phyloP scores from a whole-genome alignment of 1,140 invertebrate species.

The Brachionus sp. region DNA sequence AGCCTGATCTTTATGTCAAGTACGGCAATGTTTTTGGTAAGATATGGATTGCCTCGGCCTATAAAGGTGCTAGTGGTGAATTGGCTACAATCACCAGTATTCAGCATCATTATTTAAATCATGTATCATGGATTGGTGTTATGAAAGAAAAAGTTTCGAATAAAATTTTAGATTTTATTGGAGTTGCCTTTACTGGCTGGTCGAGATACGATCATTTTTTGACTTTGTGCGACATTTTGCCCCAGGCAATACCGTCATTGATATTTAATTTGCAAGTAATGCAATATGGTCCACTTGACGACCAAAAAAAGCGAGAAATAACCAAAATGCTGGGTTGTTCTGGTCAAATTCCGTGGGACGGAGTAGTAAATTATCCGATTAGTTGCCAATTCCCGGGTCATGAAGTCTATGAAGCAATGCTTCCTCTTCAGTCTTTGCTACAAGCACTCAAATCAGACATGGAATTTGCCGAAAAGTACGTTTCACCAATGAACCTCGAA shows the following conservation, averaged over 20 bases:
- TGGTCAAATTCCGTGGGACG: slow-evolving; percentile 35
- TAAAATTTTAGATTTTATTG: slow-evolving; percentile 62
- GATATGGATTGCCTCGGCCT: slow-evolving; percentile 88
- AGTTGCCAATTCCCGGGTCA: slow-evolving; percentile 37
- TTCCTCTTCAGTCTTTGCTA: background rate
- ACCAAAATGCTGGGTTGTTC: background rate
- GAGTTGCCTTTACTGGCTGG: slow-evolving; percentile 69
- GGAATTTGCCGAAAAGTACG: slow-evolving; percentile 18
- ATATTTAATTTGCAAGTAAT: slow-evolving; percentile 63
- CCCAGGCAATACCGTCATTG: slow-evolving; percentile 72
- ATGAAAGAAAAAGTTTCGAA: slow-evolving; percentile 54
- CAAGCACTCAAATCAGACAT: background rate
- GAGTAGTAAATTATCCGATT: background rate
- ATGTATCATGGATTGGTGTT: slow-evolving; percentile 69
- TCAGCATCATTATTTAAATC: slow-evolving; percentile 69
- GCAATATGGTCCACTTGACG: slow-evolving; percentile 49
- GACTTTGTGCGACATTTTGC: slow-evolving; percentile 81
- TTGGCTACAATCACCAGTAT: slow-evolving; percentile 67
- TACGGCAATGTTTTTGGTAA: slow-evolving; percentile 76
- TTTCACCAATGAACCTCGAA: slow-evolving; percentile 28
- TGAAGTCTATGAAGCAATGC: slow-evolving; percentile 31
- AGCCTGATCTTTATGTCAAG: slow-evolving; percentile 65
- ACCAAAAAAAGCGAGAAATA: slow-evolving; percentile 22
- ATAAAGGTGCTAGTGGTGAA: slow-evolving; percentile 70
- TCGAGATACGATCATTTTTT: slow-evolving; percentile 84